Base-by-base conservation (phyloP, 2,113 vertebrate genomes). In the Alethe castanea region DNA sequence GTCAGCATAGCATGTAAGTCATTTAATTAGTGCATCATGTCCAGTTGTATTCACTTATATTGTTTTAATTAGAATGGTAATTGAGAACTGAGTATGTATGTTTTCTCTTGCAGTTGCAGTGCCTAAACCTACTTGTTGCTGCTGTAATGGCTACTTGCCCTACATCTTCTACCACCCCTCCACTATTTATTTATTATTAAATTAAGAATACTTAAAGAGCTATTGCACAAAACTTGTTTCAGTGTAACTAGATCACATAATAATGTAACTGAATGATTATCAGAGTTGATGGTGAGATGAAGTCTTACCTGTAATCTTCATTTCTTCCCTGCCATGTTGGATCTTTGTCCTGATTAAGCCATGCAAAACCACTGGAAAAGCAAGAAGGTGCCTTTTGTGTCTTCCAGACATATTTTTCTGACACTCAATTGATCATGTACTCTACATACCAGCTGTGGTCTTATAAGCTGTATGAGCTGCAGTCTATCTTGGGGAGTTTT, bases 11-110 rank as follows among this genome's bases (percentile, higher is more conserved):
- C 73, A 44, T 82, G 61, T 10, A 36, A 79, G 35, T 65, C 7
- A 57, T 82, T 91, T 91, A 91, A 95, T 95, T 95, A 93, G 53
- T 67, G 42, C 48, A 76, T 86, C 20, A 11, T 76, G 86, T 92
- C 79, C 92, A 35, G n/a, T 84, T 84, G n/a, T 72, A 54, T 60
- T 81, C 16, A 6, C 69, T 78, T 81, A 35, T 6, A 89, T 69
- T 50, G 25, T 76, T 94, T 92, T 81, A 76, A 91, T 97, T 91
- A 85, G 79, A 74, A 40, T 19, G 25, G 40, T 65, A 91, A 90
- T 92, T 92, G 74, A 80, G 44, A 89, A 13, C 19, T 0, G 8
- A 59, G 19, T 67, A 35, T 56, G 12, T 87, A 22, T 35, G 26
- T 79, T 83, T 94, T 84, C 40, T 47, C 50, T 78, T 66, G 45